Evolutionary conservation across 2,888 invertebrate species (phyloP).

Genomic region (Hirtodrosophila cameraria): DNA sequence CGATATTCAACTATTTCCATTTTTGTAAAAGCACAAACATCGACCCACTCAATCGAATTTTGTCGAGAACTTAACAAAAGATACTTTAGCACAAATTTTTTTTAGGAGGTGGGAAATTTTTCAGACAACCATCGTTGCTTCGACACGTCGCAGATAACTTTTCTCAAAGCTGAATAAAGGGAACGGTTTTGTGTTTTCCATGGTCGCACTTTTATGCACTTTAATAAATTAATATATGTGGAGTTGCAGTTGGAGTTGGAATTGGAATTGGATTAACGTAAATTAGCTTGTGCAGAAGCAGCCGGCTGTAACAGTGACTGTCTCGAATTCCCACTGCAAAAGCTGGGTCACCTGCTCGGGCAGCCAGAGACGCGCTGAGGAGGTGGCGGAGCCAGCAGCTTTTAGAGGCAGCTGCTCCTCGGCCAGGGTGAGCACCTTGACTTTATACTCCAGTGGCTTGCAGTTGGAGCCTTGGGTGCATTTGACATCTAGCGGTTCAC

Average conservation of each 20-base stretch:
- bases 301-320: constrained; percentile 82
- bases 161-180: too few species aligned
- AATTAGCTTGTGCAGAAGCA: constrained; percentile 80
- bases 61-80: too few species aligned
- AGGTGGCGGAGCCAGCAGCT: constrained; percentile 3
- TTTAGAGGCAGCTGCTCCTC: constrained; percentile 23
- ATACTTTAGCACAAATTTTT: too few species aligned
- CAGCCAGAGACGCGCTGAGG: constrained; percentile 37
- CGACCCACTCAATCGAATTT: too few species aligned
- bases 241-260: constrained; percentile 2
- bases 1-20: too few species aligned
- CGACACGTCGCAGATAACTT: too few species aligned
- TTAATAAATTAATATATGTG: constrained; percentile 18
- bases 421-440: constrained; percentile 79
- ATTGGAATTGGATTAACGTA: not conserved
- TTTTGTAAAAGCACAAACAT: too few species aligned
- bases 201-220: constrained; percentile 41
- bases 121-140: too few species aligned
- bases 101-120: too few species aligned
- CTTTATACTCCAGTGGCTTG: constrained; percentile 82
- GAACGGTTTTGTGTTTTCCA: too few species aligned
- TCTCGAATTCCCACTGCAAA: constrained; percentile 81
- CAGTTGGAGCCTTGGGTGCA: constrained; percentile 82
- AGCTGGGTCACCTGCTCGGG: constrained; percentile 34
- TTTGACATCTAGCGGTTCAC: constrained; percentile 73